Conservation (phyloP, 2,888 invertebrate species). For the Tribolium freemani region DNA sequence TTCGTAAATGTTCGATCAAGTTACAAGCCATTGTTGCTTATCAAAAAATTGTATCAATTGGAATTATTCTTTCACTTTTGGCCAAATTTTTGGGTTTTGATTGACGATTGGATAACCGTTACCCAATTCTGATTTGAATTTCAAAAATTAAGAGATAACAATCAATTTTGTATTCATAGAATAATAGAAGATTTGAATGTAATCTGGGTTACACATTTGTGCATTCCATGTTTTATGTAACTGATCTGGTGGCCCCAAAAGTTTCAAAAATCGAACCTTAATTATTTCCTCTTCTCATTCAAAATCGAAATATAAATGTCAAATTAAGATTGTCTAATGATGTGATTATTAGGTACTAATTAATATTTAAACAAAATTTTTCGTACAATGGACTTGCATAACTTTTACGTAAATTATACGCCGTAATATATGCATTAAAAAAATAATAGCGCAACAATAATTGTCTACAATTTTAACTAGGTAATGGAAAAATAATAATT, state of each 20-base stretch:
- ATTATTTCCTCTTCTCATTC: not conserved
- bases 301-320: not conserved
- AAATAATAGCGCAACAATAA: not conserved
- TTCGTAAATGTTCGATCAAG: not conserved
- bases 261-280: not conserved
- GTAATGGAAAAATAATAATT: not conserved
- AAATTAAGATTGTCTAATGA: conserved; percentile 7
- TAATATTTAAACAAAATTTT: conserved; percentile 2
- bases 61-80: not conserved
- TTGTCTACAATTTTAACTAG: not conserved
- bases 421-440: not conserved
- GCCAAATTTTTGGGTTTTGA: conserved; percentile 2
- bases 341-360: conserved; percentile 9
- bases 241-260: not conserved
- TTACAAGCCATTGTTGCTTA: conserved; percentile 31
- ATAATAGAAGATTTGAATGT: not conserved
- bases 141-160: conserved; percentile 8
- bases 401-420: conserved; percentile 10
- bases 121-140: conserved; percentile 3
- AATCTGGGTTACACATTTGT: not conserved
- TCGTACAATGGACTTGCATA: not conserved
- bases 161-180: not conserved
- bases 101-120: not conserved
- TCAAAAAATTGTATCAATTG: conserved; percentile 17
- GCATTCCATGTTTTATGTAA: not conserved